These are phyloP conservation scores for Cephus pulcher DNA, from an alignment of 2,888 invertebrate genomes.

Conservation along the genomic window DNA sequence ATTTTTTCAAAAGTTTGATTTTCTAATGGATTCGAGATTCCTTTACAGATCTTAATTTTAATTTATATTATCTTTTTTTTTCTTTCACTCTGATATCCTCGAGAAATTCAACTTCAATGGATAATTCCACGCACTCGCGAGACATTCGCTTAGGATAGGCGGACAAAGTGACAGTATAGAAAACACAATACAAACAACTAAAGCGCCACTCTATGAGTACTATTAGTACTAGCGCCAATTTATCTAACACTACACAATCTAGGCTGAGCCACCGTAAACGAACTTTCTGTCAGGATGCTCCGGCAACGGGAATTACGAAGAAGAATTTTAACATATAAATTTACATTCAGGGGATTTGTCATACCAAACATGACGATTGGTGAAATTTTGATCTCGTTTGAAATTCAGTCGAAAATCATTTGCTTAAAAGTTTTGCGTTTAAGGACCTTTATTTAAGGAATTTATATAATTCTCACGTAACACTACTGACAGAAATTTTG, in stretches of 20 bases:
- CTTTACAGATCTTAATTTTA: no score
- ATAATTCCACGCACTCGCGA: background rate
- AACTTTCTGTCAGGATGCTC: slow-evolving; percentile 29
- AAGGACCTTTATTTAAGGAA: background rate
- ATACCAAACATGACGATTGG: background rate
- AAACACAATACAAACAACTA: slow-evolving; percentile 63
- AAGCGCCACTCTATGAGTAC: slow-evolving; percentile 60
- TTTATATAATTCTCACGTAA: background rate
- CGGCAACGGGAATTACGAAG: background rate
- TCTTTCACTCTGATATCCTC: slow-evolving; percentile 3
- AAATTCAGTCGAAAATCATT: background rate
- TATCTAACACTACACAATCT: slow-evolving; percentile 54
- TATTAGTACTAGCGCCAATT: slow-evolving; percentile 49
- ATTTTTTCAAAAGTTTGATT: background rate
- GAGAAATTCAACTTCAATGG: background rate
- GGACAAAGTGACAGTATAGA: slow-evolving; percentile 55
- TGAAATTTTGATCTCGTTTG: background rate
- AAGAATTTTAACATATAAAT: background rate
- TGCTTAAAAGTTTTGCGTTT: background rate
- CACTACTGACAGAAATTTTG: slow-evolving; percentile 3
- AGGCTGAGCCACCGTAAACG: slow-evolving; percentile 49
- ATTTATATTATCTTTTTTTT: slow-evolving; percentile 11
- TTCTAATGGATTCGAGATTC: background rate
- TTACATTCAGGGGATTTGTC: background rate
- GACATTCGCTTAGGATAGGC: slow-evolving; percentile 38